These are phyloP conservation scores for Karalla daura DNA, from an alignment of 2,797 vertebrate species.

Conservation along the genomic window DNA sequence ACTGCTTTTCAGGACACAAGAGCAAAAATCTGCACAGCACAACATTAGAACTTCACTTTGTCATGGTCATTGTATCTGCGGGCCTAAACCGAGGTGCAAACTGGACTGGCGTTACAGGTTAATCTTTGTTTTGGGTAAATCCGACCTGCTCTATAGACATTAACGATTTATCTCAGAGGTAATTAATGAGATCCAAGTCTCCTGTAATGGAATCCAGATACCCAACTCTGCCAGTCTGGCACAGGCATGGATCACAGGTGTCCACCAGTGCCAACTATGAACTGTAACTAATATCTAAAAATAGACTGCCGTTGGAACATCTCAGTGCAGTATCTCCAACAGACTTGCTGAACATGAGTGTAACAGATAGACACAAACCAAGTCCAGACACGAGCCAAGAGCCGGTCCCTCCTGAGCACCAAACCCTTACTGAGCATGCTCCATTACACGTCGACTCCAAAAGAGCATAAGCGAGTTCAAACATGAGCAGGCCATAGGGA, in stretches of 20 bases:
- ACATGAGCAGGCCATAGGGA: background rate
- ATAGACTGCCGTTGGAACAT: too few species aligned
- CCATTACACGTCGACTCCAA: background rate
- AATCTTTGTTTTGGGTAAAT: conserved; percentile 16
- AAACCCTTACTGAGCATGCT: background rate
- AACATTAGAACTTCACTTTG: too few species aligned
- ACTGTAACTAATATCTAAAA: background rate
- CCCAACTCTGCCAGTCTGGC: conserved; percentile 20
- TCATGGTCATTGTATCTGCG: background rate
- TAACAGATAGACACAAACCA: background rate
- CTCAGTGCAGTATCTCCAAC: too few species aligned
- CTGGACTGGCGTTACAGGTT: background rate
- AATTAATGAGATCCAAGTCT: conserved; percentile 44
- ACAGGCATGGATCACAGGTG: background rate
- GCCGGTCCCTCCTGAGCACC: background rate
- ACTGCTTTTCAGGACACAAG: background rate
- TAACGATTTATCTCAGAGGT: conserved; percentile 35
- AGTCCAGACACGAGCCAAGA: background rate
- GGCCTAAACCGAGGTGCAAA: background rate
- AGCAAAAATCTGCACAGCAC: background rate
- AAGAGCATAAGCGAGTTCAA: background rate
- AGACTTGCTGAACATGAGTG: too few species aligned
- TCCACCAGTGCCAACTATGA: conserved; percentile 2
- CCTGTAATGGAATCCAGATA: conserved; percentile 12
- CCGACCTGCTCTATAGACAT: conserved; percentile 5